These are phyloP conservation scores for Silurus lanzhouensis DNA, from an alignment of 2,797 vertebrate species.

Conservation along the genomic window DNA sequence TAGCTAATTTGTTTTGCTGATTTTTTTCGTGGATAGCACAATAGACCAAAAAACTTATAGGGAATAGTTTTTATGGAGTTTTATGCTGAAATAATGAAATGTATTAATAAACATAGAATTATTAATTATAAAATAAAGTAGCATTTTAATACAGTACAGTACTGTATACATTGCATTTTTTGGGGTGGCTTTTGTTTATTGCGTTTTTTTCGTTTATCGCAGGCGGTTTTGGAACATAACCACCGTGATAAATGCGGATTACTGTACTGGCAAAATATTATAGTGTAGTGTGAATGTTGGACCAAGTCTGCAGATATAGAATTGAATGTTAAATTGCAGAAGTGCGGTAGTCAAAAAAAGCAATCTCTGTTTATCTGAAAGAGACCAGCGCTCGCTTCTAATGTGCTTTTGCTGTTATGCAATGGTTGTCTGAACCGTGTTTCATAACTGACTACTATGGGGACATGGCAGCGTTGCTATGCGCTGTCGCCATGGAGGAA, in stretches of 20 bases:
- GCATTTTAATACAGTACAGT: background rate
- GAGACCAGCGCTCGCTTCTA: slow-evolving; percentile 20
- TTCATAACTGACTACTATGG: slow-evolving; percentile 63
- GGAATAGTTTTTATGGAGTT: too few species aligned
- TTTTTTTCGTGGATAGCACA: too few species aligned
- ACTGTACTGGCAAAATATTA: background rate
- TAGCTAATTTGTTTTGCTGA: too few species aligned
- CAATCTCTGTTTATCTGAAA: slow-evolving; percentile 24
- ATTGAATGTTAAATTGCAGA: background rate
- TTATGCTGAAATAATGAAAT: too few species aligned
- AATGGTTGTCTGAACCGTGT: slow-evolving; percentile 54
- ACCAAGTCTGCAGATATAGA: background rate
- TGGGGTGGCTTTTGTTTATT: too few species aligned
- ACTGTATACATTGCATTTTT: background rate
- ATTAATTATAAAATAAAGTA: too few species aligned
- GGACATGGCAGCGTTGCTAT: slow-evolving; percentile 55
- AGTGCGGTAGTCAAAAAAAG: background rate
- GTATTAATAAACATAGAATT: too few species aligned
- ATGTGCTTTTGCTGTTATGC: slow-evolving; percentile 61
- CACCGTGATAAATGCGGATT: too few species aligned
- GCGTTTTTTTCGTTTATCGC: too few species aligned
- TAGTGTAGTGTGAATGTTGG: background rate
- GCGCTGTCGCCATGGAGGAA: slow-evolving; percentile 45
- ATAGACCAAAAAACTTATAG: too few species aligned
- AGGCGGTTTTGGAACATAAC: too few species aligned